These are phyloP conservation scores for Hippocampus kuda DNA, from an alignment of 2,797 vertebrate genomes.

Conservation along the genomic window DNA sequence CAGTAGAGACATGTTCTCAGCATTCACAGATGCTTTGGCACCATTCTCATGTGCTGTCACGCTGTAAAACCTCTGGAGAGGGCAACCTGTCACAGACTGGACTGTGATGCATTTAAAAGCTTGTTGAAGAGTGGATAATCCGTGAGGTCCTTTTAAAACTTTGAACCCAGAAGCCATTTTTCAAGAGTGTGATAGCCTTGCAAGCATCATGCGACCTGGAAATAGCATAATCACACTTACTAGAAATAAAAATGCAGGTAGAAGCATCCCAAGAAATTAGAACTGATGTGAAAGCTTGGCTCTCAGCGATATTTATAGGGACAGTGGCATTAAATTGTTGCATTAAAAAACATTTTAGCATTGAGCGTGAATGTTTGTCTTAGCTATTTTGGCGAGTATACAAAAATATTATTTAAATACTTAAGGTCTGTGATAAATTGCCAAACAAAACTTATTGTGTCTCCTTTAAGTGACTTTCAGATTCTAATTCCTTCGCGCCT, in stretches of 20 bases:
- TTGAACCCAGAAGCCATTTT: slow-evolving; percentile 40
- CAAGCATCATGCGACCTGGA: slow-evolving; percentile 8
- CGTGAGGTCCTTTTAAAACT: slow-evolving; percentile 23
- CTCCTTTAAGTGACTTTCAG: no score
- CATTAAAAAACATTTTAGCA: not conserved
- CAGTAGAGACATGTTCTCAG: slow-evolving; percentile 63
- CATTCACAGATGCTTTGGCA: not conserved
- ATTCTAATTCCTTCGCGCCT: no score
- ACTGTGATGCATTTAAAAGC: slow-evolving; percentile 7
- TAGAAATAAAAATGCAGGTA: not conserved
- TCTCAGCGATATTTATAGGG: not conserved
- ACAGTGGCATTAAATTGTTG: not conserved
- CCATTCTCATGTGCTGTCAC: not conserved
- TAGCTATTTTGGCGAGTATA: no score
- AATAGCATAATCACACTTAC: not conserved
- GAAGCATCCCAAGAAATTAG: not conserved
- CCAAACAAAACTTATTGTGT: no score
- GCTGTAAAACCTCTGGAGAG: slow-evolving; percentile 30
- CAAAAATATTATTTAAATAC: no score
- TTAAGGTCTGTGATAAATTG: no score
- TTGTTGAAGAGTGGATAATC: slow-evolving; percentile 5
- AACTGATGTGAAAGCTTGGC: not conserved
- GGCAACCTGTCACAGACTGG: slow-evolving; percentile 7
- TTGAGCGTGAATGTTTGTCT: no score
- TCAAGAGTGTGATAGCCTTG: not conserved